These are phyloP conservation scores for Tyrannus savana DNA, from an alignment of 2,113 vertebrate species.

Conservation along the genomic window DNA sequence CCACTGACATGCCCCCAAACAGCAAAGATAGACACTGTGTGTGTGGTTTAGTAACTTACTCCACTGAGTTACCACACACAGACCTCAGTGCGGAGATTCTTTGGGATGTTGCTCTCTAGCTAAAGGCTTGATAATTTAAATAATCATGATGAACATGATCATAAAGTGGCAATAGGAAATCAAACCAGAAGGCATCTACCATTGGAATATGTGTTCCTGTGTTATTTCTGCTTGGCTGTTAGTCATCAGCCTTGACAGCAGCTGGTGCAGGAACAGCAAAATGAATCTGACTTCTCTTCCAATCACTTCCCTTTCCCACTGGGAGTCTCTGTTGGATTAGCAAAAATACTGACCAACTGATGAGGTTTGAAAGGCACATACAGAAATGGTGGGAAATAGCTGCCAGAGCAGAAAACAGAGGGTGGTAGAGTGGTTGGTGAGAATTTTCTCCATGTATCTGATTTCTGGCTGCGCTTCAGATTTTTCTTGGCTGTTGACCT, in stretches of 20 bases:
- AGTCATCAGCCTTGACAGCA: neutral
- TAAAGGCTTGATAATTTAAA: neutral
- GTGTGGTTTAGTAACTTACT: neutral
- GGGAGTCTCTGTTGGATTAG: conserved; percentile 28
- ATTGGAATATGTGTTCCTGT: neutral
- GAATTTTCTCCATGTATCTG: neutral
- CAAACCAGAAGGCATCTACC: neutral
- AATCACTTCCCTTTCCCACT: neutral
- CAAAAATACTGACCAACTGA: neutral
- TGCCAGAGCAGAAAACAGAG: neutral
- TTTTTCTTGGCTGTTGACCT: neutral
- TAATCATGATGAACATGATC: neutral
- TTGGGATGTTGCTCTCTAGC: neutral
- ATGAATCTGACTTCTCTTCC: neutral
- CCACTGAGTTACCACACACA: neutral
- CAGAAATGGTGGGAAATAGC: neutral
- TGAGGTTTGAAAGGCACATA: neutral
- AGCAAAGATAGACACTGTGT: neutral
- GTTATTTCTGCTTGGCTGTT: neutral
- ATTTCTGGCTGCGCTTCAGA: neutral
- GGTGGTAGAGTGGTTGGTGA: fast-evolving
- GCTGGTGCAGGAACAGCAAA: neutral
- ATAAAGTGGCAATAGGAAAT: neutral
- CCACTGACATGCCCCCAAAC: fast-evolving
- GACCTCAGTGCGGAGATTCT: neutral